Percentiles rank a stretch among this genome's conserved stretches.
These are phyloP conservation scores for Leptopilina clavipes DNA, from an alignment of 1,140 invertebrate species.

Conservation along the genomic window DNA sequence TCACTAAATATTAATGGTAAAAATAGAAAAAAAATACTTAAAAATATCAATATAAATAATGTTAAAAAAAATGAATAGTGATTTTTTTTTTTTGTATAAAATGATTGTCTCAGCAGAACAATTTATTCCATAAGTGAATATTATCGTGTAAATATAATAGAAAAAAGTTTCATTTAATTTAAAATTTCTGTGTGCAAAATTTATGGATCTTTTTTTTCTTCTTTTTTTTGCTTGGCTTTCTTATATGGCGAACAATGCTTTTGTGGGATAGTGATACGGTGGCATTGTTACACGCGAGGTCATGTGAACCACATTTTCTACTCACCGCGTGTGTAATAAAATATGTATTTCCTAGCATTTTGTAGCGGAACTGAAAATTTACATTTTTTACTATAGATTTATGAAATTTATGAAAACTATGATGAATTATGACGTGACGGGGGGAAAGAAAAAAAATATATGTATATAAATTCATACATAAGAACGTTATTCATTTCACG, in stretches of 20 bases:
- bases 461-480: not conserved
- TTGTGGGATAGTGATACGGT: slow-evolving; percentile 25
- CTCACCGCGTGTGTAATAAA: not conserved
- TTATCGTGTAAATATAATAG: not conserved
- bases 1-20: too few relatives aligned
- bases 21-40: not conserved
- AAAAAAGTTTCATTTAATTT: slow-evolving; percentile 25
- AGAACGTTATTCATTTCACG: not conserved
- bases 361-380: slow-evolving; percentile 6
- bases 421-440: not conserved
- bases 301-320: slow-evolving; percentile 12
- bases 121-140: too few relatives aligned
- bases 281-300: slow-evolving; percentile 21
- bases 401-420: slow-evolving; percentile 20
- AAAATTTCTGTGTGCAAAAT: not conserved
- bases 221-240: not conserved
- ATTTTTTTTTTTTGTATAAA: too few relatives aligned
- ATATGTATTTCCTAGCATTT: slow-evolving; percentile 16
- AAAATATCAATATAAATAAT: too few relatives aligned
- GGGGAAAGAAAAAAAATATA: not conserved
- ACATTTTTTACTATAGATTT: not conserved
- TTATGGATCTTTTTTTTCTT: not conserved
- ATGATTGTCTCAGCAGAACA: too few relatives aligned
- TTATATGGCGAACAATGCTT: slow-evolving; percentile 6
- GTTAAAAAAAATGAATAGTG: too few relatives aligned